These are phyloP conservation scores for Gymnothorax reevesii DNA, from an alignment of 2,797 vertebrate species.

Conservation along the genomic window DNA sequence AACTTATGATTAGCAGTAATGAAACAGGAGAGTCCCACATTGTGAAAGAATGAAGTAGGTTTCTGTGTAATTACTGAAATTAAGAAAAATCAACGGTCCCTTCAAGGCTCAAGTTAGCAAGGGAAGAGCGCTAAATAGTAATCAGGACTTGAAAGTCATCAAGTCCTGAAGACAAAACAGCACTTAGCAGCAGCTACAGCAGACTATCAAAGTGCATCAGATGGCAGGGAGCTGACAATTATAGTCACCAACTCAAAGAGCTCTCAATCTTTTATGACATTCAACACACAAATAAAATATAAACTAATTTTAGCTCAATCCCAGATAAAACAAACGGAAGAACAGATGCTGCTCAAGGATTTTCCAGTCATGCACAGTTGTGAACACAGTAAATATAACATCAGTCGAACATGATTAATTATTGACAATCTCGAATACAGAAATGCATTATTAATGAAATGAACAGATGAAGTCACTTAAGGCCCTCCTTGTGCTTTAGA, in stretches of 20 bases:
- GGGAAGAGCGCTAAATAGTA: neutral
- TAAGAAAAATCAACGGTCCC: neutral
- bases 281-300: neutral
- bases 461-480: neutral
- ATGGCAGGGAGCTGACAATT: slow-evolving; percentile 4
- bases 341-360: slow-evolving; percentile 8
- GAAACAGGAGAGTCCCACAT: neutral
- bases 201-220: neutral
- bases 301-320: neutral
- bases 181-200: neutral
- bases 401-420: slow-evolving; percentile 1
- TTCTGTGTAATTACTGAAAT: neutral
- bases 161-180: neutral
- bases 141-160: slow-evolving; percentile 2
- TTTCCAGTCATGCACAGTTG: neutral
- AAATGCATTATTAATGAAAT: neutral
- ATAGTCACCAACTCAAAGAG: neutral
- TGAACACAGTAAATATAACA: slow-evolving; percentile 11
- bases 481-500: neutral
- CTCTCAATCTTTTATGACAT: neutral
- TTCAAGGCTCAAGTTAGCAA: neutral
- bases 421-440: neutral
- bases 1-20: slow-evolving; percentile 6
- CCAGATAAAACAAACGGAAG: neutral
- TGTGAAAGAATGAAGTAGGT: neutral